Evolutionary conservation across 2,797 vertebrate species (phyloP).

Genomic region (Philypnodon macrostomus): DNA sequence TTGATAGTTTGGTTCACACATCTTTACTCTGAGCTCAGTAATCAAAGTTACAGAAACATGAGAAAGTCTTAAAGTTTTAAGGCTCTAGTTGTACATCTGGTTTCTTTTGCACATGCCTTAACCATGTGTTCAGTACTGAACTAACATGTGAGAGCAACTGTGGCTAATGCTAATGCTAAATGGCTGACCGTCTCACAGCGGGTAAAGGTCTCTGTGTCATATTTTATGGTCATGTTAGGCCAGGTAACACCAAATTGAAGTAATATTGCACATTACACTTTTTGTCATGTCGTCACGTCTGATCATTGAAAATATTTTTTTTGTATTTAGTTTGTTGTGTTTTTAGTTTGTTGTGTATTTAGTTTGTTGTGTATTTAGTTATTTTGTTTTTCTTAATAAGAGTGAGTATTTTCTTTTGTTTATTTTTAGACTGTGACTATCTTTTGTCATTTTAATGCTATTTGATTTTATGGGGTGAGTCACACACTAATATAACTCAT

Average conservation of each 20-base stretch:
- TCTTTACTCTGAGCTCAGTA: not conserved
- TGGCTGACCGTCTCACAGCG: constrained; percentile 65
- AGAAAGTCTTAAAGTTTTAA: not conserved
- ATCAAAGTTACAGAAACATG: too few species aligned
- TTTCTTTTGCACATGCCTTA: constrained; percentile 28
- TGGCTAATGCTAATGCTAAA: constrained; percentile 68
- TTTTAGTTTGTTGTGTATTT: too few species aligned
- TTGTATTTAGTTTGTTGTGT: not conserved
- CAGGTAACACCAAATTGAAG: constrained; percentile 2
- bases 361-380: too few species aligned
- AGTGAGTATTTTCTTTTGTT: too few species aligned
- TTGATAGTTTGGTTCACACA: not conserved
- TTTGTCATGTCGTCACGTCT: not conserved
- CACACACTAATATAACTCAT: too few species aligned
- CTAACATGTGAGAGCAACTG: constrained; percentile 71
- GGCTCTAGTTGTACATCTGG: constrained; percentile 12
- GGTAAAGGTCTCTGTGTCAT: constrained; percentile 9
- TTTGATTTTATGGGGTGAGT: too few species aligned
- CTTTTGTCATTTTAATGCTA: too few species aligned
- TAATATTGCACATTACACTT: not conserved
- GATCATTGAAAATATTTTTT: too few species aligned
- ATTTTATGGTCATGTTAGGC: not conserved
- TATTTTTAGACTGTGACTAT: too few species aligned
- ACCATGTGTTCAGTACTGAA: constrained; percentile 71
- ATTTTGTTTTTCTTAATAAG: too few species aligned